Conservation (phyloP, 2,113 vertebrate species). For the Macheiramphus alcinus region DNA sequence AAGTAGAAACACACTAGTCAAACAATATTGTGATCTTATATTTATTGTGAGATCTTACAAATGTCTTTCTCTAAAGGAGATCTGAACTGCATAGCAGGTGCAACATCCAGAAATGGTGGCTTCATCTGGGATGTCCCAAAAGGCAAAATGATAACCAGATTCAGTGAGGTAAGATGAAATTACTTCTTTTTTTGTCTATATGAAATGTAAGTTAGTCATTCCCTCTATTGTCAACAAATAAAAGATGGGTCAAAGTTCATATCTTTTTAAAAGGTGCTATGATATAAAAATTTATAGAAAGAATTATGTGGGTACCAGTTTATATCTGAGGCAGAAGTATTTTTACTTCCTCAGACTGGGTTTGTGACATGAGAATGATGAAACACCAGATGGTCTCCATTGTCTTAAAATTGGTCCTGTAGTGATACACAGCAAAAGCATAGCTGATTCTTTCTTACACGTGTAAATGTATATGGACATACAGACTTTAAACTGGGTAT, state of each 20-base stretch:
- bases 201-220: neutral
- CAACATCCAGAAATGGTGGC: slow-evolving; percentile 90
- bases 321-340: neutral
- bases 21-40: neutral
- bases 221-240: neutral
- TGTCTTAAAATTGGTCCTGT: neutral
- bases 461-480: neutral
- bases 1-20: neutral
- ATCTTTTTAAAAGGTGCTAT: neutral
- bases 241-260: neutral
- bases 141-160: slow-evolving; percentile 93
- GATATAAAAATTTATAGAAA: neutral
- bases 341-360: neutral
- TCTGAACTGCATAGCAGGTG: slow-evolving; percentile 94
- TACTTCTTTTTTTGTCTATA: neutral
- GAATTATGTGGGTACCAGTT: neutral
- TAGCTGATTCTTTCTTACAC: neutral
- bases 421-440: neutral
- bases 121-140: slow-evolving; percentile 97
- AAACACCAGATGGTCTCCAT: neutral
- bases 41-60: neutral
- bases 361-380: neutral
- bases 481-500: neutral
- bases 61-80: slow-evolving; percentile 77
- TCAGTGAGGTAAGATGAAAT: slow-evolving; percentile 82